Base-by-base conservation (phyloP, 2,113 vertebrate species). In the Addax nasomaculatus region DNA sequence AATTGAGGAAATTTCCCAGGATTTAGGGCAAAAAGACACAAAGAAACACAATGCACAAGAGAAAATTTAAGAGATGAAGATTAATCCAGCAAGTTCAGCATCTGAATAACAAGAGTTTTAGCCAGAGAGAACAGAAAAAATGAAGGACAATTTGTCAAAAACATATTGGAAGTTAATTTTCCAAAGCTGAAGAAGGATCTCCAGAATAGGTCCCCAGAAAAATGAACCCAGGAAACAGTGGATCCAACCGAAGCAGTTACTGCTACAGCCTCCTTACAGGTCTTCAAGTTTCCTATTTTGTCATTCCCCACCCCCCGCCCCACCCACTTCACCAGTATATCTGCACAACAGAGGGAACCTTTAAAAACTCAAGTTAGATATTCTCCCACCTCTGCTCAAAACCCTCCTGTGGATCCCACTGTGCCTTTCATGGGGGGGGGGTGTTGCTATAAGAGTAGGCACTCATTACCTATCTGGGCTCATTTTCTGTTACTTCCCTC, bases 301-400 rank as follows among this genome's bases (percentile, higher is more conserved):
- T 88, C 7, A 25, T 57, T 2, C 7, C 16, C 6, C 62, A 33
- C 16, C 7, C 33, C 62, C 16, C 1, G 3, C 62, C 64, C 64
- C 64, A n/a, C n/a, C 17, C 43, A 43, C 53, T 67, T 81, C 33
- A n/a, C 79, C 43, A 95, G 23, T 79, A 27, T 85, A 89, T 91
- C 80, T 93, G 78, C 17, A n/a, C 57, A 85, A 58, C 5, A 43
- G 49, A 94, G n/a, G 33, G 12, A 64, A 70, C 19, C 51, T 85
- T 96, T 89, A n/a, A 85, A 97, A 96, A 64, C n/a, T 47, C 62
- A 92, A 87, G 39, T 79, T 36, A 92, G 33, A 84, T 73, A 16
- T 45, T 96, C 25, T 85, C 43, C 29, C 25, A 30, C 27, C 7
- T 92, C 29, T 93, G 12, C 39, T 86, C 47, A 81, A 91, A 94